Conservation (phyloP, 1,140 invertebrate species). For the Bactericera cockerelli region DNA sequence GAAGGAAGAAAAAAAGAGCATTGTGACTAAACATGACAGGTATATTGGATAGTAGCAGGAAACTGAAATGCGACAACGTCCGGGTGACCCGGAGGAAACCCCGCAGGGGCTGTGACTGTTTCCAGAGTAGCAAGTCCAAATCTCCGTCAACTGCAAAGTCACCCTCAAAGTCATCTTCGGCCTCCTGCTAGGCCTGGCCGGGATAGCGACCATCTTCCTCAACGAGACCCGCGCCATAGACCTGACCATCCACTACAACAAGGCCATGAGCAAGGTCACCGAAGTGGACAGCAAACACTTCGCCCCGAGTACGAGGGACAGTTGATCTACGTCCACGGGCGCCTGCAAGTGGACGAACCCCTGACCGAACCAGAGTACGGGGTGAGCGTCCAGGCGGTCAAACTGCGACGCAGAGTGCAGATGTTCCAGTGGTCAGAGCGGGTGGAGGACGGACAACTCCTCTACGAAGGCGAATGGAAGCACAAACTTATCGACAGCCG, state of each 20-base stretch:
- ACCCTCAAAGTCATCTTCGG: not conserved
- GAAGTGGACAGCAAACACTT: slow-evolving; percentile 19
- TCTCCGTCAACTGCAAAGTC: not conserved
- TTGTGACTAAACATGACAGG: not conserved
- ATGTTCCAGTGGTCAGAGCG: slow-evolving; percentile 89
- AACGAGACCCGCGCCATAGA: slow-evolving; percentile 1
- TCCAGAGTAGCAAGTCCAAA: too few relatives aligned
- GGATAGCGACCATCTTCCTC: not conserved
- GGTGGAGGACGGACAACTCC: slow-evolving; percentile 27
- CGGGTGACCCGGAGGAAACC: not conserved
- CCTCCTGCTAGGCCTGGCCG: not conserved
- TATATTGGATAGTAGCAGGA: not conserved
- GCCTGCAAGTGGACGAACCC: slow-evolving; percentile 54
- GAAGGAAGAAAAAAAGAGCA: too few relatives aligned
- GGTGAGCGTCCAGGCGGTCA: slow-evolving; percentile 54
- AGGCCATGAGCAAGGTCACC: not conserved
- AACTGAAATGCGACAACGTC: not conserved
- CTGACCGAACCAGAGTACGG: slow-evolving; percentile 66
- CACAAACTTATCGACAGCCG: slow-evolving; percentile 64
- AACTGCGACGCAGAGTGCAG: slow-evolving; percentile 58
- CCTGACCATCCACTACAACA: not conserved
- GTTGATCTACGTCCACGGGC: slow-evolving; percentile 58
- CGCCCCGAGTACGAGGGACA: slow-evolving; percentile 49
- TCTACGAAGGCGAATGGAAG: slow-evolving; percentile 46
- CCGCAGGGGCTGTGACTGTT: not conserved